These are phyloP conservation scores for Carterocephalus palaemon DNA, from an alignment of 2,888 invertebrate species.

Conservation along the genomic window DNA sequence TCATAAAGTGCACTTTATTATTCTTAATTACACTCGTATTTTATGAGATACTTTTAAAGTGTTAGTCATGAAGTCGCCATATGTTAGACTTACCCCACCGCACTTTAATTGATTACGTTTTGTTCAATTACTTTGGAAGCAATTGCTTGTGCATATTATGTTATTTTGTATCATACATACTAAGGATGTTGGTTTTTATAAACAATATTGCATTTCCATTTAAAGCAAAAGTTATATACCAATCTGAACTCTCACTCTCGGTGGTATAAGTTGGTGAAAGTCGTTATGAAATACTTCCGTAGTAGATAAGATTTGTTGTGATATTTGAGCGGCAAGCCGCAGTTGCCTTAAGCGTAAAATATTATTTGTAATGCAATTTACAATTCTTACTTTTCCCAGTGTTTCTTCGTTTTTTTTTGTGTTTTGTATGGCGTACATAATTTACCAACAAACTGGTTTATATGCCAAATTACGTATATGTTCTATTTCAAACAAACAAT, in stretches of 20 bases:
- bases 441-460: neutral
- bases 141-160: too few species aligned
- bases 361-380: conserved; percentile 45
- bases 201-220: too few species aligned
- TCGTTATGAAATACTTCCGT: conserved; percentile 36
- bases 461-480: neutral
- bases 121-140: too few species aligned
- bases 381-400: conserved; percentile 27
- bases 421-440: neutral
- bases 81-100: too few species aligned
- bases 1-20: too few species aligned
- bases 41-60: too few species aligned
- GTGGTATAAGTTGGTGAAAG: conserved; percentile 12
- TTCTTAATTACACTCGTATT: too few species aligned
- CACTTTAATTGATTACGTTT: too few species aligned
- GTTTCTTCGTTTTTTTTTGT: conserved; percentile 27
- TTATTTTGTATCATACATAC: too few species aligned
- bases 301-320: conserved; percentile 55
- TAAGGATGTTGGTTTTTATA: too few species aligned
- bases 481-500: neutral
- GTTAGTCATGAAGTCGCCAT: too few species aligned
- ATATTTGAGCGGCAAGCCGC: conserved; percentile 49
- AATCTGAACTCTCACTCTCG: conserved; percentile 6
- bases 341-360: conserved; percentile 45
- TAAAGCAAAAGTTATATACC: too few species aligned